A percentile compares a stretch with the other conserved stretches of the same genome.
phyloP scores from a whole-genome alignment of 1,140 invertebrate genomes.

The Eriocheir sinensis region DNA sequence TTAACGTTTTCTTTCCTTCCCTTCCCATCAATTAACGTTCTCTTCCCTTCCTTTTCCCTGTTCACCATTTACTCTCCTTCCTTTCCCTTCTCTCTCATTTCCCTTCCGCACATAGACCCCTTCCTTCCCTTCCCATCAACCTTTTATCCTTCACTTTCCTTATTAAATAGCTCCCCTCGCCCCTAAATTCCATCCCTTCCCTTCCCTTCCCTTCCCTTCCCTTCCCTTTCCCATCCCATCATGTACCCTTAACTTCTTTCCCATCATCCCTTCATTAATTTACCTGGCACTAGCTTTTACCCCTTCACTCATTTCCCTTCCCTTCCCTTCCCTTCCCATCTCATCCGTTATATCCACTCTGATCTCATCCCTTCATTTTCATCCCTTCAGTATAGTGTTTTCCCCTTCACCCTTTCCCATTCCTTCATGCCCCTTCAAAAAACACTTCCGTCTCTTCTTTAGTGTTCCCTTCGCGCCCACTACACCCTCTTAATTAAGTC shows the following conservation, averaged over 20 bases:
- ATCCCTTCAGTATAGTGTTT: neutral
- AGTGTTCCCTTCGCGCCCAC: neutral
- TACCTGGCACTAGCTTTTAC: too few species aligned
- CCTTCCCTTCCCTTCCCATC: slow-evolving; percentile 7
- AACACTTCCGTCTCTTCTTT: neutral
- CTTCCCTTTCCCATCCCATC: neutral
- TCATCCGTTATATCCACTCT: neutral
- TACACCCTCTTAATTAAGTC: too few species aligned
- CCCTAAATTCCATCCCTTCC: too few species aligned
- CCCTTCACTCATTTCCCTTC: neutral
- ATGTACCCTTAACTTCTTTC: neutral
- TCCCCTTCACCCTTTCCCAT: neutral
- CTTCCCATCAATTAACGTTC: too few species aligned
- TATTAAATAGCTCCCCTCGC: too few species aligned
- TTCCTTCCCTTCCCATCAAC: slow-evolving; percentile 7
- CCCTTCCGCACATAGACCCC: too few species aligned
- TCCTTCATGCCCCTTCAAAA: neutral
- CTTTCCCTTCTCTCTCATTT: too few species aligned
- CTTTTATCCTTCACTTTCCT: too few species aligned
- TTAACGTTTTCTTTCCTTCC: too few species aligned
- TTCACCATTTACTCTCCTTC: too few species aligned
- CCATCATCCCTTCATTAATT: neutral
- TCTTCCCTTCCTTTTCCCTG: too few species aligned
- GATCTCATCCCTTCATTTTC: neutral
- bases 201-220: neutral